Conservation (phyloP, 53 echinoderm and acorn worm genomes). For the Zoroaster sp. region DNA sequence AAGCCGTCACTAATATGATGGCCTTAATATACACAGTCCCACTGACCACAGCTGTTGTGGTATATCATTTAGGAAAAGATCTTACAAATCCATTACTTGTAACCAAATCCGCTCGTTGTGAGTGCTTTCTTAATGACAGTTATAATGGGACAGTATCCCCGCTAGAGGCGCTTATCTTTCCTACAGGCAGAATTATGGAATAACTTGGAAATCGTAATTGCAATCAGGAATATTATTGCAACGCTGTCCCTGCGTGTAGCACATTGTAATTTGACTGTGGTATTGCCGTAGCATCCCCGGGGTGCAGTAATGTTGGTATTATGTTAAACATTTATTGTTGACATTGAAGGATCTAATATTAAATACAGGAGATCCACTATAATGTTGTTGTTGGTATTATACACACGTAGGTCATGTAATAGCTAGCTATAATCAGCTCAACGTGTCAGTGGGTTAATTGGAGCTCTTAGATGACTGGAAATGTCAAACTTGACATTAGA, state of each 20-base stretch:
- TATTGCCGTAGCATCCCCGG: not conserved
- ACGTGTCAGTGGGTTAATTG: too few relatives aligned
- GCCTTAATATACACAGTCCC: not conserved
- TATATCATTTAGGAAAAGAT: constrained; percentile 41
- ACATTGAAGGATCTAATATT: not conserved
- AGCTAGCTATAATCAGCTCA: too few relatives aligned
- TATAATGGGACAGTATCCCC: constrained; percentile 27
- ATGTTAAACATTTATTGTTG: constrained; percentile 18
- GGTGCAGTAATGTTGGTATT: not conserved
- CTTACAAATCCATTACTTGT: constrained; percentile 42
- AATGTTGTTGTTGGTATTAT: too few relatives aligned
- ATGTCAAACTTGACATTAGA: too few relatives aligned
- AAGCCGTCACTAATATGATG: constrained; percentile 1
- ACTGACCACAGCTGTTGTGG: constrained; percentile 30
- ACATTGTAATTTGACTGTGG: constrained; percentile 38
- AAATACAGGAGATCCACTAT: not conserved
- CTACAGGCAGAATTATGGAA: constrained; percentile 17
- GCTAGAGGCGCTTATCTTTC: not conserved
- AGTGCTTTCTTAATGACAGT: constrained; percentile 8
- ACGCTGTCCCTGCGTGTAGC: not conserved
- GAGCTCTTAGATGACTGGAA: too few relatives aligned
- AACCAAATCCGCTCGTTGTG: constrained; percentile 1
- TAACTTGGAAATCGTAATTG: constrained; percentile 38
- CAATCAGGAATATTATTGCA: constrained; percentile 16
- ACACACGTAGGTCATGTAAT: too few relatives aligned